phyloP scores from a whole-genome alignment of 2,888 invertebrate species.

The Orchesellides sinensis region DNA sequence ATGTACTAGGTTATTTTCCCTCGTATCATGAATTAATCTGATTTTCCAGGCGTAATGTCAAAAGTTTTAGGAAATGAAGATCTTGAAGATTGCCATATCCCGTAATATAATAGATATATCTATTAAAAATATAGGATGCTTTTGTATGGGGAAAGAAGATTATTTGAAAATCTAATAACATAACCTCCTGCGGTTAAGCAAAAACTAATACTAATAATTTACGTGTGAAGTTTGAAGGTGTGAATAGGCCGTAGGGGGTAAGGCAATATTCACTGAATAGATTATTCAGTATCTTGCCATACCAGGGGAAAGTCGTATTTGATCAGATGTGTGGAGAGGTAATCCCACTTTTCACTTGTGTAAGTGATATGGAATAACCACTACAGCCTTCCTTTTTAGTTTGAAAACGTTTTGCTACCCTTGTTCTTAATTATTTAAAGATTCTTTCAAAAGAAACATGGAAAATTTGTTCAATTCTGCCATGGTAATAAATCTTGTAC shows the following conservation, averaged over 20 bases:
- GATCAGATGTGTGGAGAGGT: too few species aligned
- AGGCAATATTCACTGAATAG: too few species aligned
- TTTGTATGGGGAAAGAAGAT: background rate
- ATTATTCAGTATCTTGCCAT: too few species aligned
- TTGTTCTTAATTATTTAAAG: too few species aligned
- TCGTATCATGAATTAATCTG: background rate
- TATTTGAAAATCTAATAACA: conserved; percentile 12
- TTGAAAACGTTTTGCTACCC: too few species aligned
- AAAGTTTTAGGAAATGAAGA: background rate
- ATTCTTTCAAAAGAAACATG: too few species aligned
- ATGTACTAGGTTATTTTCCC: background rate
- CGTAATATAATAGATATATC: background rate
- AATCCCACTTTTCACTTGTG: too few species aligned
- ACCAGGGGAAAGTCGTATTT: too few species aligned
- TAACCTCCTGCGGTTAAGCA: conserved; percentile 18
- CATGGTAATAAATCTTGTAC: too few species aligned
- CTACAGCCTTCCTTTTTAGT: too few species aligned
- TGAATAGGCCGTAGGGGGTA: conserved; percentile 41
- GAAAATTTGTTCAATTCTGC: too few species aligned
- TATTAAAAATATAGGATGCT: background rate
- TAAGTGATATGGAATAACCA: too few species aligned
- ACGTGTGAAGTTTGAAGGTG: conserved; percentile 49
- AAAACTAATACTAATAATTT: conserved; percentile 61
- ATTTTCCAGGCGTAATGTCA: background rate
- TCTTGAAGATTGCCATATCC: background rate